phyloP scores from a whole-genome alignment of 2,888 invertebrate species.

The Drosophila anomalata region DNA sequence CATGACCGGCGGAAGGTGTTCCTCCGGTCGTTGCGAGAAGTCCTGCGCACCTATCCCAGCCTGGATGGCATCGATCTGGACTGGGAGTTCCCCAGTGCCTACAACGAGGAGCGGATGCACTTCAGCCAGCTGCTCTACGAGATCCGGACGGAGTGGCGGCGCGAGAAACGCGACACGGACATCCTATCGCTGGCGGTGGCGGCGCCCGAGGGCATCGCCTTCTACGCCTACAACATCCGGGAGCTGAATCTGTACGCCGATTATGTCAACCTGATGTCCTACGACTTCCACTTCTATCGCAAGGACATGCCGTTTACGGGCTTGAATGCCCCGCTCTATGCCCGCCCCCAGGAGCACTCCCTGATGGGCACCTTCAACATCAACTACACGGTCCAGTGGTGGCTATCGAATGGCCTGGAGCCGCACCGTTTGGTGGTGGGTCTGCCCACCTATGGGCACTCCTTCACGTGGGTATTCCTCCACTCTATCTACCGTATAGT shows the following conservation, averaged over 20 bases:
- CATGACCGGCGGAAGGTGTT: slow-evolving; percentile 89
- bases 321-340: slow-evolving; percentile 92
- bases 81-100: slow-evolving; percentile 93
- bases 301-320: slow-evolving; percentile 92
- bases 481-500: not conserved
- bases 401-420: slow-evolving; percentile 90
- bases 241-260: slow-evolving; percentile 92
- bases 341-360: slow-evolving; percentile 86
- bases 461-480: slow-evolving; percentile 86
- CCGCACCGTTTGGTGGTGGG: slow-evolving; percentile 92
- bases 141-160: slow-evolving; percentile 88
- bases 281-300: slow-evolving; percentile 93
- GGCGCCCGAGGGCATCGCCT: slow-evolving; percentile 90
- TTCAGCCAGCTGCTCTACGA: slow-evolving; percentile 90
- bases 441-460: slow-evolving; percentile 94
- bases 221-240: slow-evolving; percentile 90
- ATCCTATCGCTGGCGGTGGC: slow-evolving; percentile 91
- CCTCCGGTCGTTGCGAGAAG: slow-evolving; percentile 85
- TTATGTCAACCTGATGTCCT: slow-evolving; percentile 95
- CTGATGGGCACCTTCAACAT: slow-evolving; percentile 90
- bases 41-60: slow-evolving; percentile 77
- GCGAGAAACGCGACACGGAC: slow-evolving; percentile 85
- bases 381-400: slow-evolving; percentile 92
- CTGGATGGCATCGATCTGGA: slow-evolving; percentile 87
- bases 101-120: slow-evolving; percentile 87